phyloP scores from a whole-genome alignment of 2,113 vertebrate species.

The Xiphias gladius region DNA sequence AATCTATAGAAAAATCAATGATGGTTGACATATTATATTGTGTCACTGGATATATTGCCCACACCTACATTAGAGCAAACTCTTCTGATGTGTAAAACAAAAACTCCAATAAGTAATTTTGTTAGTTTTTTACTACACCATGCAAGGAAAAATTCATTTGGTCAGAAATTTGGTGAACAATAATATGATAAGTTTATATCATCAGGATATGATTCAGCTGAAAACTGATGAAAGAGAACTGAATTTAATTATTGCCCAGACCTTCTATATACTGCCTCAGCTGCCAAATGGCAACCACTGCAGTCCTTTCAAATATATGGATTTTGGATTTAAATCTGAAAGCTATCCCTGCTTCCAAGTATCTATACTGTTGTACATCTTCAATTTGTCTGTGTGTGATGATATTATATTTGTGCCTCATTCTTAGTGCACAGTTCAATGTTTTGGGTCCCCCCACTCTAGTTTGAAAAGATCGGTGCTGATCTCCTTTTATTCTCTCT shows the following conservation, averaged over 20 bases:
- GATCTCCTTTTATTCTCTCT: conserved; percentile 5
- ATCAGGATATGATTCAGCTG: conserved; percentile 8
- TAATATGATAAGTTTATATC: not conserved
- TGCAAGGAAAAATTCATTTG: not conserved
- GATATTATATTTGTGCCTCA: not conserved
- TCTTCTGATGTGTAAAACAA: no score
- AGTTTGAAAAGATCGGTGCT: conserved; percentile 17
- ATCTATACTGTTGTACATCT: not conserved
- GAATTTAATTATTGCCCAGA: conserved; percentile 5
- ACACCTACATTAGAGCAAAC: no score
- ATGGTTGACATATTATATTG: not conserved
- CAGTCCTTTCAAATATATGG: conserved; percentile 35
- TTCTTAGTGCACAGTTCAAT: not conserved
- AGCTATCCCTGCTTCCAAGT: not conserved
- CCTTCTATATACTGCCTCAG: conserved; percentile 2
- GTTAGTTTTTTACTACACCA: not conserved
- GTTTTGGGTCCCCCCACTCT: not conserved
- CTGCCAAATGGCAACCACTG: conserved; percentile 35
- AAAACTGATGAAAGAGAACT: conserved; percentile 3
- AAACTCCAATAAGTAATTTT: not conserved
- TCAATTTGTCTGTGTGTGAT: not conserved
- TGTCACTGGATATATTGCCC: no score
- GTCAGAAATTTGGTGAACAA: conserved; percentile 1
- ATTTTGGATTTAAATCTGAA: conserved; percentile 44
- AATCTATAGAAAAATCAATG: not conserved